Evolutionary conservation across 2,113 vertebrate genomes (phyloP).

Genomic region (Xenus cinereus): DNA sequence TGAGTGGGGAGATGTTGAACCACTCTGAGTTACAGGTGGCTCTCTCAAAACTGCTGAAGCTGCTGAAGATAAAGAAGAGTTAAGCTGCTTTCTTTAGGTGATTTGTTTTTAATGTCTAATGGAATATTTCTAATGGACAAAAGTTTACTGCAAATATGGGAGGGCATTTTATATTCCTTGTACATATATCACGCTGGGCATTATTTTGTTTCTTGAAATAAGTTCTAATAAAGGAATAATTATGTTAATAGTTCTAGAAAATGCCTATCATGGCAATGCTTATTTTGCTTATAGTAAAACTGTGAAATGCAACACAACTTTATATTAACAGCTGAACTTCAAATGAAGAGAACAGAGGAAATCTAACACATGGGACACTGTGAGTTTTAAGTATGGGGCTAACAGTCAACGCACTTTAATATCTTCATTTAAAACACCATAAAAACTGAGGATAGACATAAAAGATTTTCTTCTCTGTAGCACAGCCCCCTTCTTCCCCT

Average conservation of each 20-base stretch:
- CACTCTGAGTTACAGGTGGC: conserved; percentile 22
- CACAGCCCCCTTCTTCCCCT: neutral
- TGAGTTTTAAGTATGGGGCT: neutral
- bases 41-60: neutral
- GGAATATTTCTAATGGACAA: neutral
- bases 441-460: neutral
- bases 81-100: conserved; percentile 39
- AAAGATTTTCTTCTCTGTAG: neutral
- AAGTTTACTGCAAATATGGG: neutral
- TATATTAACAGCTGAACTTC: neutral
- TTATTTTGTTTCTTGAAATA: neutral
- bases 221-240: neutral
- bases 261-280: neutral
- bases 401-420: neutral
- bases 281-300: neutral
- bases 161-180: neutral
- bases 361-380: neutral
- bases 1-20: conserved; percentile 32
- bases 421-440: neutral
- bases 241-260: neutral
- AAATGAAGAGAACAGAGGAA: neutral
- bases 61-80: conserved; percentile 5
- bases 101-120: neutral
- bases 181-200: neutral
- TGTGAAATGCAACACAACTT: neutral